Base-by-base conservation (phyloP, 2,888 invertebrate species). In the Arge pagana region DNA sequence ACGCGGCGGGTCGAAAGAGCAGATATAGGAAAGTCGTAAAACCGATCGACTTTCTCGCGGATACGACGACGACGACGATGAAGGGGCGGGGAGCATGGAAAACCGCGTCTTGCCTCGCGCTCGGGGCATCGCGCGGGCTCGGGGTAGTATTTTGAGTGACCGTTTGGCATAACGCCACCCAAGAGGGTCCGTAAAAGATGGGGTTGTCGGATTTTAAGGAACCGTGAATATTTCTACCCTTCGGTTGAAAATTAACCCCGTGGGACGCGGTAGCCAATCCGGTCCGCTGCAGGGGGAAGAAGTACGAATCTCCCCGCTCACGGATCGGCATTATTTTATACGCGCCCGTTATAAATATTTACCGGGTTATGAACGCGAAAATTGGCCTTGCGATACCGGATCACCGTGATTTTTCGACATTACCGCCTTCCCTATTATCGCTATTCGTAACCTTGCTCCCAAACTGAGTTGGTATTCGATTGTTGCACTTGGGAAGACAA, bases 181-280 rank as follows among this genome's bases (percentile, higher is more conserved):
- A 51, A 62, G 71, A 69, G 70, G 62, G 61, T 56, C 58, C 56
- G 63, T 60, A 66, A 64, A 60, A 63, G 60, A 65, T 59, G 61
- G 60, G 61, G 57, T 66, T 60, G 67, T 62, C 65, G 70, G 70
- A 69, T 73, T 73, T 73, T 73, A 73, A 73, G 69, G 72, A 72
- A 72, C 71, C 72, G 73, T 73, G 72, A 73, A 73, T 71, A 70
- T 67, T 70, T 68, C 66, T 60, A 59, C 64, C 71, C 69, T 66
- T 65, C 60, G 59, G 60, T 57, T 58, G 49, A 59, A 67, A 72
- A 73, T 73, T 72, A 72, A 72, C 63, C 73, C 71, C 71, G 55
- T 61, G 73, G 71, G 73, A 68, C 58, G 58, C 52, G 55, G 58
- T 61, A 56, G 64, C 61, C 66, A 21, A 30, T 52, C 13, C 33